Conservation (phyloP, 2,797 vertebrate species). For the Poecilia picta region DNA sequence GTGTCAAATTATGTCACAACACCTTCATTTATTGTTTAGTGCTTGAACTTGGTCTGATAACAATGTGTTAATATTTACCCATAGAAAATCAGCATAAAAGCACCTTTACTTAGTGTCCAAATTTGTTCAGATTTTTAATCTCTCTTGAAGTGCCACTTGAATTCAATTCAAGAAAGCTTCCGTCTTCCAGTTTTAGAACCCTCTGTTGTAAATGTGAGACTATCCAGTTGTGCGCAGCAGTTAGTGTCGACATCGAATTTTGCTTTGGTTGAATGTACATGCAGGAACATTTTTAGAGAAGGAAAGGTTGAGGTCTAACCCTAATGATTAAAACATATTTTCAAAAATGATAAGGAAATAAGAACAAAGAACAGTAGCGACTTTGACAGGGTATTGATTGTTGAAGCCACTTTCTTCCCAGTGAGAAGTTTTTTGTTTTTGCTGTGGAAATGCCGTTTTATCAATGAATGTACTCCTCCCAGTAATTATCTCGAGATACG, state of each 20-base stretch:
- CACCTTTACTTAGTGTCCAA: not conserved
- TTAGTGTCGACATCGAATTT: not conserved
- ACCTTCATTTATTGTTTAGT: not conserved
- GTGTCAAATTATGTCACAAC: not conserved
- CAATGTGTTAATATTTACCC: not conserved
- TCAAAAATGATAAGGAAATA: not conserved
- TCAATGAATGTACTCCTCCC: slow-evolving; percentile 39
- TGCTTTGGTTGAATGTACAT: not conserved
- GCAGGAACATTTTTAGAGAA: not conserved
- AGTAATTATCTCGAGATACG: slow-evolving; percentile 33
- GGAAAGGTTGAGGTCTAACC: not conserved
- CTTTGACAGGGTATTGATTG: slow-evolving; percentile 3
- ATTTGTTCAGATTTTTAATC: slow-evolving; percentile 23
- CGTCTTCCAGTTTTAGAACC: not conserved
- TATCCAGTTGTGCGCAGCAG: not conserved
- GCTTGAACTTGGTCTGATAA: slow-evolving; percentile 12
- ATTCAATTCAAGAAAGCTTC: slow-evolving; percentile 21
- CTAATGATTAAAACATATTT: not conserved
- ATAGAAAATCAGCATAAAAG: slow-evolving; percentile 6
- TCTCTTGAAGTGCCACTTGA: slow-evolving; percentile 17
- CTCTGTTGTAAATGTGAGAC: not conserved
- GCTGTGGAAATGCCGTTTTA: slow-evolving; percentile 7
- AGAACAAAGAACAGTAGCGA: not conserved
- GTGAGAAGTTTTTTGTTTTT: slow-evolving; percentile 8
- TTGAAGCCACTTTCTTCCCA: slow-evolving; percentile 1